Evolutionary conservation across 92 coral and sea anemone genomes (phyloP), one percentile per base, ranked within the genome.

Genomic region (Porites evermanni): DNA sequence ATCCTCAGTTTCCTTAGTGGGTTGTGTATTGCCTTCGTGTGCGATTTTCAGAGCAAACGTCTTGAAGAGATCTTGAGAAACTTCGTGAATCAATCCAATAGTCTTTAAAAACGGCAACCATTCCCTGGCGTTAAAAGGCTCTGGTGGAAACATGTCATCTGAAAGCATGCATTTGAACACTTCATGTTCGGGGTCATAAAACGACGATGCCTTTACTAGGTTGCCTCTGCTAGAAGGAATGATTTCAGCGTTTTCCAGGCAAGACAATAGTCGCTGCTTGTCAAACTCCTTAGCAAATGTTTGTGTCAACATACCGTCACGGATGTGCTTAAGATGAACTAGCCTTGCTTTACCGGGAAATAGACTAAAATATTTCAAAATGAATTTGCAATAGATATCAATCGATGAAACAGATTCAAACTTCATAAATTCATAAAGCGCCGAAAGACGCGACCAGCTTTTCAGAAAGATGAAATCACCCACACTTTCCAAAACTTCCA

Each of bases 91-190:
- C 0, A 94, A 85, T 14, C 98, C 98, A 44, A 92, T 69, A 1
- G 50, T 0, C 12, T 85, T 70, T 72, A 94, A 70, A 75, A 94
- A 94, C 4, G 18, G 7, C 21, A 89, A 47, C 98, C 98, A 94
- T 1, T 69, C 9, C 1, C 1, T 17, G n/a, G n/a, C n/a, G 0
- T 68, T 78, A 67, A 94, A 91, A n/a, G 93, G 98, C 19, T 64
- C 54, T 64, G 92, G 88, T 11, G 95, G 98, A 69, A 91, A 94
- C 87, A 0, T 51, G 21, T 74, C 72, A 3, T 67, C 68, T 0
- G 54, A 12, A 44, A 94, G 79, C 95, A 94, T 94, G 0, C 26
- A 63, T 53, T 23, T 38, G 81, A 94, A 94, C 10, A 94, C 98
- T 2, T 66, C 63, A 64, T 79, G 70, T 1, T 19, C 1, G 8